These are phyloP conservation scores for Halcyon leucocephala DNA, from an alignment of 2,797 vertebrate species.

Conservation along the genomic window DNA sequence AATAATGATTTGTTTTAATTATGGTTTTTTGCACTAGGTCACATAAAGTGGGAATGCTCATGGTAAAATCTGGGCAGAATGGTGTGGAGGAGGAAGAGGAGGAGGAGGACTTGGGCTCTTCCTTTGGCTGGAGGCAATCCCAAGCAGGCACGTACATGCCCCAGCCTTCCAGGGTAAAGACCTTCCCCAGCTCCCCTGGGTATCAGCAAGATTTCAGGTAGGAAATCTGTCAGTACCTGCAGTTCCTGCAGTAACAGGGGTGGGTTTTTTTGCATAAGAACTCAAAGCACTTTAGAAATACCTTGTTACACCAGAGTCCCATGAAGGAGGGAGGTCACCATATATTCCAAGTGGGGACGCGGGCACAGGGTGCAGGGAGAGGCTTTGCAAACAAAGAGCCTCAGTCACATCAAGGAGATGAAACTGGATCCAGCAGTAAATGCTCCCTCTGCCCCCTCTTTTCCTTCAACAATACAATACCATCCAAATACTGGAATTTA, in stretches of 20 bases:
- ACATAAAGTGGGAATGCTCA: not conserved
- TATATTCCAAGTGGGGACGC: fast-evolving
- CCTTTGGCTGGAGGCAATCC: not conserved
- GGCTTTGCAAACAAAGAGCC: not conserved
- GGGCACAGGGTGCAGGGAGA: not conserved
- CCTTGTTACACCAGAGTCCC: not conserved
- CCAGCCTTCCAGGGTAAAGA: not conserved
- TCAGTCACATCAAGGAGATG: not conserved
- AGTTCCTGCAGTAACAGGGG: not conserved
- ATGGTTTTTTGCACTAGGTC: not conserved
- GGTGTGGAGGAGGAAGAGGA: not conserved
- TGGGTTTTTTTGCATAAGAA: not conserved
- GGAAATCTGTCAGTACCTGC: not conserved
- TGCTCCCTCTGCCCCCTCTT: not conserved
- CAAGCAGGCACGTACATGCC: not conserved
- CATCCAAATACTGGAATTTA: not conserved
- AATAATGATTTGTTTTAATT: not conserved
- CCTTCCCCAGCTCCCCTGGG: not conserved
- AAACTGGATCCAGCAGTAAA: not conserved
- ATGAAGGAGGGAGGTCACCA: fast-evolving
- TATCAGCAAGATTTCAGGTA: not conserved
- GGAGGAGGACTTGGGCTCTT: not conserved
- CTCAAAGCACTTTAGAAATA: conserved; percentile 20
- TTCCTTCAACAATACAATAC: fast-evolving
- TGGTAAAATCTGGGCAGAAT: not conserved